Percentiles rank a stretch among this genome's conserved stretches.
phyloP scores from a whole-genome alignment of 2,888 invertebrate species.

The Pseudeuparius sepicola region DNA sequence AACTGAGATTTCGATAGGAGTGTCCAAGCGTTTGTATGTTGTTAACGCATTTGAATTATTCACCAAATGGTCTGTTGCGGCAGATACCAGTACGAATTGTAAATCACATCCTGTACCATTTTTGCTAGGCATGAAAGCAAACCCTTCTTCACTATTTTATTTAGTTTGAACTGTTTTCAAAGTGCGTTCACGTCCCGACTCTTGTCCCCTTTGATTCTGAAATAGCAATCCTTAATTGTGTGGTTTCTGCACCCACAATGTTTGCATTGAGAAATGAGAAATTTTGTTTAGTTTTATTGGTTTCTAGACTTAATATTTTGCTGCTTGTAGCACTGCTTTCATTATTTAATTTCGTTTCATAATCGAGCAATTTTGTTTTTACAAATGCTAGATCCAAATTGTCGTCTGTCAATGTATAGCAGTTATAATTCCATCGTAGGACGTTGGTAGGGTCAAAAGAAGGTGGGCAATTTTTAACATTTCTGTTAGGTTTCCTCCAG shows the following conservation, averaged over 20 bases:
- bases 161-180: constrained; percentile 7
- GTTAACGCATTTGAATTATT: constrained; percentile 6
- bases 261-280: too few species aligned
- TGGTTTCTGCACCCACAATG: constrained; percentile 10
- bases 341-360: constrained; percentile 8
- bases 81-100: constrained; percentile 8
- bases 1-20: constrained; percentile 7
- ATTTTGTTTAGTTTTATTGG: too few species aligned
- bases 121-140: constrained; percentile 9
- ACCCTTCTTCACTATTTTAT: background rate
- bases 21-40: constrained; percentile 5
- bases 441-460: too few species aligned
- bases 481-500: too few species aligned
- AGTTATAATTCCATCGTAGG: too few species aligned
- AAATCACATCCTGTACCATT: background rate
- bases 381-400: constrained; percentile 9
- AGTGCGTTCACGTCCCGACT: constrained; percentile 9
- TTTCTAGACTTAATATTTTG: too few species aligned
- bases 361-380: constrained; percentile 7
- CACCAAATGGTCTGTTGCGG: constrained; percentile 11
- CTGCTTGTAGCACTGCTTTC: constrained; percentile 9
- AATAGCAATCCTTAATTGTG: constrained; percentile 6
- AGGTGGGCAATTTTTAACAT: too few species aligned
- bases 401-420: too few species aligned
- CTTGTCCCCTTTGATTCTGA: constrained; percentile 1